A percentile compares a stretch with the other conserved stretches of the same genome.
These are phyloP conservation scores for Euschistus heros DNA, from an alignment of 1,140 invertebrate genomes.

Conservation along the genomic window DNA sequence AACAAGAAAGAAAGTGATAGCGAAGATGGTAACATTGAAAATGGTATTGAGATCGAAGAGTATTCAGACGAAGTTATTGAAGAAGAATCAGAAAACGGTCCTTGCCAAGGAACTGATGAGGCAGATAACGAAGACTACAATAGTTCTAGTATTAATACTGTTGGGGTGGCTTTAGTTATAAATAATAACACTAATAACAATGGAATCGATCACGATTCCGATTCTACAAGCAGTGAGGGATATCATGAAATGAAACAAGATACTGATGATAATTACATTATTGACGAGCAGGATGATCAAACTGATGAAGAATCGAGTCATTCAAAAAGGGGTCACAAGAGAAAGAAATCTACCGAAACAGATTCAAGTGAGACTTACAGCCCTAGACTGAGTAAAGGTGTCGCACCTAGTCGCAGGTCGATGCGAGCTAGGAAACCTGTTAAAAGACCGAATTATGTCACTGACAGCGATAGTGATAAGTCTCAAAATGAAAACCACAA, in stretches of 20 bases:
- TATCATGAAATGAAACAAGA: background rate
- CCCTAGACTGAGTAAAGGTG: background rate
- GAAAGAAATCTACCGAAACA: background rate
- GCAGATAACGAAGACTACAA: slow-evolving; percentile 8
- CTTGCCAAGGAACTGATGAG: slow-evolving; percentile 28
- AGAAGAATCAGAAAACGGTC: slow-evolving; percentile 7
- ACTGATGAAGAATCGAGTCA: background rate
- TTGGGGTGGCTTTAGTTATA: background rate
- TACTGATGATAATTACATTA: slow-evolving; percentile 3
- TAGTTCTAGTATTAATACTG: background rate
- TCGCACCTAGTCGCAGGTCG: background rate
- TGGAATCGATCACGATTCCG: too few species aligned
- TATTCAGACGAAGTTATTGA: slow-evolving; percentile 21
- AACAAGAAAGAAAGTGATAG: slow-evolving; percentile 28
- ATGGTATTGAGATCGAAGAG: slow-evolving; percentile 27
- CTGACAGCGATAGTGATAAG: slow-evolving; percentile 23
- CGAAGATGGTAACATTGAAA: slow-evolving; percentile 16
- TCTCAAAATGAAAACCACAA: slow-evolving; percentile 21
- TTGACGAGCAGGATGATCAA: background rate
- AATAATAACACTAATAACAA: background rate
- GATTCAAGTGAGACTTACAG: background rate
- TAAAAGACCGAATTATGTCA: slow-evolving; percentile 14
- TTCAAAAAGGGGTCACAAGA: background rate
- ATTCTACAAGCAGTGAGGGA: background rate
- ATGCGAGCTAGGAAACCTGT: slow-evolving; percentile 3